These are phyloP conservation scores for Heliconius sara DNA, from an alignment of 2,888 invertebrate species.

Conservation along the genomic window DNA sequence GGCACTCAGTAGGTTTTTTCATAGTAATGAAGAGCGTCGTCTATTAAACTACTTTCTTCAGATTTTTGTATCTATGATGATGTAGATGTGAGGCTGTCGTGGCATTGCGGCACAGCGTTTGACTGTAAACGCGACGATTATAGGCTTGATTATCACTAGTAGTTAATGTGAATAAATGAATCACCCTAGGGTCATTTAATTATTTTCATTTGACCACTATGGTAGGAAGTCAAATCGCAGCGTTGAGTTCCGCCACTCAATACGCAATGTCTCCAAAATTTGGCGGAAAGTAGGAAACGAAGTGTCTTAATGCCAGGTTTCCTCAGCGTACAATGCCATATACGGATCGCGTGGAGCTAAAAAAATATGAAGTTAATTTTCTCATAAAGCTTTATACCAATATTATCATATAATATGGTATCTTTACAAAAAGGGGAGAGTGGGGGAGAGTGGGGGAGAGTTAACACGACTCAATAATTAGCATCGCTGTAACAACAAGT, in stretches of 20 bases:
- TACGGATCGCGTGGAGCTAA: background rate
- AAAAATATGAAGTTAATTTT: background rate
- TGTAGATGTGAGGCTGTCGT: background rate
- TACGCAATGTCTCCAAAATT: background rate
- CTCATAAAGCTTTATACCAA: background rate
- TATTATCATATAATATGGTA: background rate
- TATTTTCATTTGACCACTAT: too few species aligned
- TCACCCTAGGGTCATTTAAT: too few species aligned
- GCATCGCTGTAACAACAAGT: conserved; percentile 12
- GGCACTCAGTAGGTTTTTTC: conserved; percentile 16
- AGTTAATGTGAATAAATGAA: too few species aligned
- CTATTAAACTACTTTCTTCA: background rate
- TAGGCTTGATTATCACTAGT: background rate
- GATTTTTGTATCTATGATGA: background rate
- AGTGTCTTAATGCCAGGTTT: background rate
- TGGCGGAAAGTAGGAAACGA: background rate
- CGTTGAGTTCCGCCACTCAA: background rate
- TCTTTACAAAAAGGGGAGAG: background rate
- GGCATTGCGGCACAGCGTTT: background rate
- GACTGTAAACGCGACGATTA: background rate
- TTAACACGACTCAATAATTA: conserved; percentile 36
- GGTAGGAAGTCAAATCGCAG: background rate
- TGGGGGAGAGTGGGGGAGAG: conserved; percentile 2
- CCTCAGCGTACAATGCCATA: background rate
- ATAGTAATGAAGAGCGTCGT: conserved; percentile 8